Conservation (phyloP, 92 coral and sea anemone species). For the Paramuricea clavata region DNA sequence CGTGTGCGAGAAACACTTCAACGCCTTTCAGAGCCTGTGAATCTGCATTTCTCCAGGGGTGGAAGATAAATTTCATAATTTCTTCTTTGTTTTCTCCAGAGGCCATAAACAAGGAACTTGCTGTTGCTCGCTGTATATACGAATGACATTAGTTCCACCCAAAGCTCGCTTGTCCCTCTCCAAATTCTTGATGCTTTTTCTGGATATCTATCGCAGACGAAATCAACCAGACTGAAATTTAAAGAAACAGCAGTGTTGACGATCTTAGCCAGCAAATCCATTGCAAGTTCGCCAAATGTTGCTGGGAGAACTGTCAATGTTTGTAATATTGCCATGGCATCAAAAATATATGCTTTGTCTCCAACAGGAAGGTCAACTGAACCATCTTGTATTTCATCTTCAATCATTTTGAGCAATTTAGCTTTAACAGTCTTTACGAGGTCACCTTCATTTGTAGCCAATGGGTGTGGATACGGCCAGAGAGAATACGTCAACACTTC, state of each 20-base stretch:
- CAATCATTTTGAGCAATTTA: not conserved
- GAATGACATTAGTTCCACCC: not conserved
- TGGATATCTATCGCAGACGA: not conserved
- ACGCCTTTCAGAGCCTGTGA: not conserved
- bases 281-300: too few relatives aligned
- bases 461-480: not conserved
- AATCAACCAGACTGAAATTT: not conserved
- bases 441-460: not conserved
- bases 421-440: constrained; percentile 4
- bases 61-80: not conserved
- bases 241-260: too few relatives aligned
- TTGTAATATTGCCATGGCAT: constrained; percentile 67
- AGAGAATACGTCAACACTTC: constrained; percentile 6
- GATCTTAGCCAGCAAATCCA: too few relatives aligned
- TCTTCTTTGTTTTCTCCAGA: not conserved
- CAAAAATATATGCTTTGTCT: constrained; percentile 40
- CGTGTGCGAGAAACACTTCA: not conserved
- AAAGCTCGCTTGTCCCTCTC: not conserved
- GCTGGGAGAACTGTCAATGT: constrained; percentile 27
- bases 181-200: not conserved
- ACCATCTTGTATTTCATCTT: not conserved
- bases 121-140: not conserved
- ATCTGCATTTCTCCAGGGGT: not conserved
- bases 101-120: not conserved
- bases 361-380: too few relatives aligned